A percentile compares a stretch with the other conserved stretches of the same genome.
These are phyloP conservation scores for western clawed frog (Xenopus tropicalis) DNA, from an alignment of 2,113 vertebrate species.

Conservation along the genomic window UCB_Xtro_10.0 CM004444.2:59772001-59772500, in stretches of 20 bases:
- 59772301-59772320: not conserved
- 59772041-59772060: slow-evolving; percentile 24
- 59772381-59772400: slow-evolving; percentile 3
- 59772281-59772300: not conserved
- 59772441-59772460: not conserved
- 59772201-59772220: not conserved
- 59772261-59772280: not conserved
- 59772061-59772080: slow-evolving; percentile 20
- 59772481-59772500: not conserved
- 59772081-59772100: slow-evolving; percentile 28
- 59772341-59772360: not conserved
- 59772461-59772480: not conserved
- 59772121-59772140: slow-evolving; percentile 31
- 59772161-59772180: slow-evolving; percentile 11
- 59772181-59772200: slow-evolving; percentile 12
- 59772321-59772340: not conserved
- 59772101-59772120: slow-evolving; percentile 31
- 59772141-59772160: slow-evolving; percentile 22
- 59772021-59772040: slow-evolving; percentile 30
- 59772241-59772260: not conserved
- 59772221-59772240: not conserved
- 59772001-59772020: slow-evolving; percentile 15
- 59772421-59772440: not conserved
- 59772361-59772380: slow-evolving; percentile 11
- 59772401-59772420: slow-evolving; percentile 5